Conservation (phyloP, 1,140 invertebrate species). For the Habropoda laboriosa region DNA sequence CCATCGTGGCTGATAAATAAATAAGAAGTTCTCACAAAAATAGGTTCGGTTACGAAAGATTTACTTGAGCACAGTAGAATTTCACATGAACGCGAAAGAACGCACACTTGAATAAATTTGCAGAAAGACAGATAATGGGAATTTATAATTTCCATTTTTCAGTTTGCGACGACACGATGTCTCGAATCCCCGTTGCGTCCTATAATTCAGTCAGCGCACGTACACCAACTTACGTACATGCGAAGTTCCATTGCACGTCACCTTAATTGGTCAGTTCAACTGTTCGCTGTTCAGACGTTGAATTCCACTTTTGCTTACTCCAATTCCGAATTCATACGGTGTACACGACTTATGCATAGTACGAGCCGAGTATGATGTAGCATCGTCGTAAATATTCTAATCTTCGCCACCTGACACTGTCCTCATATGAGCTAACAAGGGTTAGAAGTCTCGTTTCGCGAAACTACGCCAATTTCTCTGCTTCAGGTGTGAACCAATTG, state of each 20-base stretch:
- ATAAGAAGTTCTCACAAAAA: too few species aligned
- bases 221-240: not conserved
- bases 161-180: not conserved
- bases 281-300: not conserved
- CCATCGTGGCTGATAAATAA: too few species aligned
- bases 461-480: not conserved
- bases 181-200: not conserved
- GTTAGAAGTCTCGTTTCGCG: not conserved
- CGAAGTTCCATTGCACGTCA: not conserved
- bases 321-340: constrained; percentile 20
- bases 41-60: too few species aligned
- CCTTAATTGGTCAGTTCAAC: constrained; percentile 24
- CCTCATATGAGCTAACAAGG: not conserved
- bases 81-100: too few species aligned
- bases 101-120: not conserved
- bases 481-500: too few species aligned
- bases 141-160: not conserved
- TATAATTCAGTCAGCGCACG: not conserved
- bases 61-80: too few species aligned
- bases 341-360: not conserved
- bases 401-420: not conserved
- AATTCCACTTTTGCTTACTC: constrained; percentile 2
- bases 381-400: constrained; percentile 11
- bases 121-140: not conserved
- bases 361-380: not conserved